These are phyloP conservation scores for Neoniphon sammara DNA, from an alignment of 2,797 vertebrate genomes.

Conservation along the genomic window DNA sequence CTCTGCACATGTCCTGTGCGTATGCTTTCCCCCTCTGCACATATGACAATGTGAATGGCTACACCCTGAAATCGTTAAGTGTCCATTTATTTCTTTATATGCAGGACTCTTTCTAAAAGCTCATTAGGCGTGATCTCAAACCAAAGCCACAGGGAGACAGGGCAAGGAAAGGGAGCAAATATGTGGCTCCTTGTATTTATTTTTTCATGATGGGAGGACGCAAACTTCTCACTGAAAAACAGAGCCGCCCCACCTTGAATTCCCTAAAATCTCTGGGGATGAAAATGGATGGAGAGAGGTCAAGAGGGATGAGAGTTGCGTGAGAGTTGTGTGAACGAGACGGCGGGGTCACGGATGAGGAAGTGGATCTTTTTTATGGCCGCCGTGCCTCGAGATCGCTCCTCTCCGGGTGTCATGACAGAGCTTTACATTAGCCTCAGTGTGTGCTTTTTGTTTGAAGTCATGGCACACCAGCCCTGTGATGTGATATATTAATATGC, in stretches of 20 bases:
- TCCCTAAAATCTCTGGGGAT: not conserved
- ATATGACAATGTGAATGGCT: no score
- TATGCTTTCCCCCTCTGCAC: no score
- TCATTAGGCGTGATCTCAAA: no score
- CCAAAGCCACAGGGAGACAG: no score
- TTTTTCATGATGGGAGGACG: no score
- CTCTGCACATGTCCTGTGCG: no score
- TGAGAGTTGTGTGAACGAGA: not conserved
- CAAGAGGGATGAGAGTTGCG: not conserved
- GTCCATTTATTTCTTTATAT: not conserved
- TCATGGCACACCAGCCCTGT: not conserved
- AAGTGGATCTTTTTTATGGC: conserved; percentile 1
- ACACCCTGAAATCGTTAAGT: no score
- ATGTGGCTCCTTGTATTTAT: no score
- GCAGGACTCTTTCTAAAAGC: no score
- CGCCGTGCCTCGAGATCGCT: not conserved
- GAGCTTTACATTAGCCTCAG: not conserved
- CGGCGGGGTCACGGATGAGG: not conserved
- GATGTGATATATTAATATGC: conserved; percentile 17
- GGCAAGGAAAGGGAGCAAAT: no score
- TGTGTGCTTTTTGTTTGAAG: not conserved
- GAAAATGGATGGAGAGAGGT: not conserved
- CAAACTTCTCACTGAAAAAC: no score
- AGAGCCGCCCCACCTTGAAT: no score
- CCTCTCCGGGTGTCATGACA: not conserved